Evolutionary conservation across 2,113 vertebrate species (phyloP).

Genomic region (Hucho hucho): DNA sequence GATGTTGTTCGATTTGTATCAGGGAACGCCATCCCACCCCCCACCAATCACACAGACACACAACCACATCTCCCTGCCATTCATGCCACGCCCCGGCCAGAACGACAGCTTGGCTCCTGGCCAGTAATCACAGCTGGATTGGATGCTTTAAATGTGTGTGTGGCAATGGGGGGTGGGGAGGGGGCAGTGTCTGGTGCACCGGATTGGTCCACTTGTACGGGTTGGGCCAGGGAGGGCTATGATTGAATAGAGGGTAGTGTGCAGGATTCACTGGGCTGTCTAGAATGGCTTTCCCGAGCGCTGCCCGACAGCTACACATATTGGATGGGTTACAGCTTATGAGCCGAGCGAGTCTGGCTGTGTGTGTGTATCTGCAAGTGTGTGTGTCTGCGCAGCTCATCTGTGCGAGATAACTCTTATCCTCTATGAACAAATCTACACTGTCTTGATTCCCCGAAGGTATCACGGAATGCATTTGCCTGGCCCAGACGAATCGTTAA

Average conservation of each 20-base stretch:
- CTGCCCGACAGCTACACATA: slow-evolving; percentile 52
- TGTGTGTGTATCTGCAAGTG: slow-evolving; percentile 14
- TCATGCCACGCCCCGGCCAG: slow-evolving; percentile 24
- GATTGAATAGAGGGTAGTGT: slow-evolving; percentile 57
- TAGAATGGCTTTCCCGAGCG: slow-evolving; percentile 41
- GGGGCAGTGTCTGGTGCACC: slow-evolving; percentile 18
- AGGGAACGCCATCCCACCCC: no score
- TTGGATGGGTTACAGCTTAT: slow-evolving; percentile 63
- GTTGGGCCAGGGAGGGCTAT: slow-evolving; percentile 43
- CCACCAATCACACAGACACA: neutral
- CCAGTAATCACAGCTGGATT: slow-evolving; percentile 68
- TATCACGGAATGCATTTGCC: slow-evolving; percentile 60
- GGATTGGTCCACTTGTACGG: slow-evolving; percentile 55
- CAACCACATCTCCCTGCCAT: slow-evolving; percentile 18
- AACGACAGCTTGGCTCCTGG: slow-evolving; percentile 55
- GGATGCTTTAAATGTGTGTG: slow-evolving; percentile 32
- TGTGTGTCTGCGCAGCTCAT: slow-evolving; percentile 53
- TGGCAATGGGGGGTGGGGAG: neutral
- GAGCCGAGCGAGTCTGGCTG: slow-evolving; percentile 25
- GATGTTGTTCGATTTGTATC: no score
- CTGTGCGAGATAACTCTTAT: slow-evolving; percentile 56
- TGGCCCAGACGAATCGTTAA: slow-evolving; percentile 61
- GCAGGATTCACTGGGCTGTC: slow-evolving; percentile 58
- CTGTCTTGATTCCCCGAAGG: slow-evolving; percentile 44
- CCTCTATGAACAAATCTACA: slow-evolving; percentile 39